phyloP scores from a whole-genome alignment of 2,113 vertebrate species.

The Chrysochloris asiatica region DNA sequence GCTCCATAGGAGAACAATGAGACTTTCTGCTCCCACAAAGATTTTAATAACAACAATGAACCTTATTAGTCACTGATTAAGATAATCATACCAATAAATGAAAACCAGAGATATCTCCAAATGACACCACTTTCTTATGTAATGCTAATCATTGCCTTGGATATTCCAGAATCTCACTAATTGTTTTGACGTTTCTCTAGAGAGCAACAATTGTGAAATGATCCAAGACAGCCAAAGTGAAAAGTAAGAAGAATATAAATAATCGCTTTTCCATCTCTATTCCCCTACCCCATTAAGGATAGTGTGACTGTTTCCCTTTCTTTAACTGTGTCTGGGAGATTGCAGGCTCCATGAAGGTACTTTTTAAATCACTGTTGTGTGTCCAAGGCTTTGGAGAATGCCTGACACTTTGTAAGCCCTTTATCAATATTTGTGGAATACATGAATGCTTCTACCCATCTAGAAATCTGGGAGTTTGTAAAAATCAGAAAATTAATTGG shows the following conservation, averaged over 20 bases:
- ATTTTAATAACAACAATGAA: no score
- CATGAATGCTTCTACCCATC: not conserved
- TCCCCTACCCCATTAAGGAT: not conserved
- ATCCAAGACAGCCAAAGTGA: not conserved
- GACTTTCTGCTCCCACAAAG: no score
- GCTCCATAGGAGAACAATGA: no score
- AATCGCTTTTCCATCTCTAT: not conserved
- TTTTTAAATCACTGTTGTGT: not conserved
- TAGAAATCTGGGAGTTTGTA: not conserved
- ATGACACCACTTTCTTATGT: not conserved
- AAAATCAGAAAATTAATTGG: not conserved
- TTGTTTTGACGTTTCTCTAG: not conserved
- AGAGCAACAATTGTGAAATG: not conserved
- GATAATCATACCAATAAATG: not conserved
- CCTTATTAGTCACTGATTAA: not conserved
- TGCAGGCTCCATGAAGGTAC: not conserved
- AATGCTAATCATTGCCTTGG: not conserved
- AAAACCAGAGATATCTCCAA: no score
- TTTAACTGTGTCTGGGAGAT: not conserved
- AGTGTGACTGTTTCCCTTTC: no score
- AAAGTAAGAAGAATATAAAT: not conserved
- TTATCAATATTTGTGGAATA: not conserved
- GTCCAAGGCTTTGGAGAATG: not conserved
- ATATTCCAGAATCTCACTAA: not conserved
- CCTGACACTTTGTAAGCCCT: not conserved